Evolutionary conservation across 2,797 vertebrate genomes (phyloP).

Genomic region (Gymnoscopelus microlampas): DNA sequence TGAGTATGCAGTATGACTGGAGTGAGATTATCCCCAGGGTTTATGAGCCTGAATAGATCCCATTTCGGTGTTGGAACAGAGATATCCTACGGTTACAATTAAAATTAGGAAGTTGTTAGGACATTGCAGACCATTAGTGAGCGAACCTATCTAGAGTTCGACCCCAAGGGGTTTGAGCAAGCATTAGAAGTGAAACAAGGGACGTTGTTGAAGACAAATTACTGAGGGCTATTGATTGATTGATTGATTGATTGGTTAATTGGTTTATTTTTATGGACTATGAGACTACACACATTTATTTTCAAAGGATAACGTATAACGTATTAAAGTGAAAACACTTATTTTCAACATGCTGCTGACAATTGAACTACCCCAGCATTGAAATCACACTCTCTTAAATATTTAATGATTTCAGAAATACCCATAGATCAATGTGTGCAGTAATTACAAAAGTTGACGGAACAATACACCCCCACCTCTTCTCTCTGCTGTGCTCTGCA

Average conservation of each 20-base stretch:
- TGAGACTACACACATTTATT: too few species aligned
- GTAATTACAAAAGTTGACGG: conserved; percentile 49
- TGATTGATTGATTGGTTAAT: too few species aligned
- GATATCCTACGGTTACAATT: conserved; percentile 43
- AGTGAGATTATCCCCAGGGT: conserved; percentile 42
- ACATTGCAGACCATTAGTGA: conserved; percentile 51
- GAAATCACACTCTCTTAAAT: conserved; percentile 36
- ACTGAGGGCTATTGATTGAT: conserved; percentile 19
- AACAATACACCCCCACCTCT: conserved; percentile 2
- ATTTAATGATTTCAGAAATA: conserved; percentile 63
- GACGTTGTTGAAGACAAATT: conserved; percentile 30
- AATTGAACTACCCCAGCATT: conserved; percentile 20
- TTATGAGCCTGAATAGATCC: conserved; percentile 40
- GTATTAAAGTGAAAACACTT: too few species aligned
- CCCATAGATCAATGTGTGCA: conserved; percentile 33
- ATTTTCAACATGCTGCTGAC: neutral
- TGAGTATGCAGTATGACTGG: neutral
- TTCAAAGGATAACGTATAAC: too few species aligned
- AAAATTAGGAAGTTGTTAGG: conserved; percentile 43
- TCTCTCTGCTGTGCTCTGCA: conserved; percentile 39
- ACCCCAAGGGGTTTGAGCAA: conserved; percentile 20
- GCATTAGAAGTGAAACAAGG: conserved; percentile 21
- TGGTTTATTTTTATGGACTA: too few species aligned
- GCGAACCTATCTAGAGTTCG: conserved; percentile 26
- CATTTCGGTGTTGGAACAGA: conserved; percentile 44